These are phyloP conservation scores for Bicyclus anynana DNA, from an alignment of 1,140 invertebrate genomes.

Conservation along the genomic window DNA sequence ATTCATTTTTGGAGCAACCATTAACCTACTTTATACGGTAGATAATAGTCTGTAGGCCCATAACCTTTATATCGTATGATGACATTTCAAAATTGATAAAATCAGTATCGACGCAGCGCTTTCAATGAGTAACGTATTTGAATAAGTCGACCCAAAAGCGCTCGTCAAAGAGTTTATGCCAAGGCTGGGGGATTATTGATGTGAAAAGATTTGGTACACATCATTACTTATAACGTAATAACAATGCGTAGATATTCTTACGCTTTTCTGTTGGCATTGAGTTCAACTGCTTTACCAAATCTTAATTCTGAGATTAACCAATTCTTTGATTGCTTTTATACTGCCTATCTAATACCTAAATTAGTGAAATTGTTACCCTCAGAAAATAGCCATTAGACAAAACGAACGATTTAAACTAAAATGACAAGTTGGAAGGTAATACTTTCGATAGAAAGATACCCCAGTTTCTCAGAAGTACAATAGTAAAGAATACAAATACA, in stretches of 20 bases:
- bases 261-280: slow-evolving; percentile 18
- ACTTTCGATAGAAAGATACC: too few relatives aligned
- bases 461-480: too few relatives aligned
- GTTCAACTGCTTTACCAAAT: neutral
- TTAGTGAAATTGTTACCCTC: too few relatives aligned
- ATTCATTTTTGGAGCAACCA: too few relatives aligned
- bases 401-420: too few relatives aligned
- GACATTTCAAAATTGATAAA: neutral
- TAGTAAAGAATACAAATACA: too few relatives aligned
- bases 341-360: too few relatives aligned
- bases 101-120: neutral
- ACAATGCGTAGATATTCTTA: slow-evolving; percentile 17
- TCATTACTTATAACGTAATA: slow-evolving; percentile 41
- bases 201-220: slow-evolving; percentile 36
- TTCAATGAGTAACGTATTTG: slow-evolving; percentile 8
- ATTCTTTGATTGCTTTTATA: too few relatives aligned
- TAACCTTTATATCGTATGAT: neutral
- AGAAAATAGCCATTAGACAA: too few relatives aligned
- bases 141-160: slow-evolving; percentile 30
- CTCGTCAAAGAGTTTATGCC: slow-evolving; percentile 30
- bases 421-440: too few relatives aligned
- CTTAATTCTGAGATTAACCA: neutral
- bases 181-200: slow-evolving; percentile 40
- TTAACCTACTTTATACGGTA: too few relatives aligned
- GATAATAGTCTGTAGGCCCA: too few relatives aligned